Evolutionary conservation across 2,797 vertebrate species (phyloP).

Genomic region (Rhabdomys pumilio): DNA sequence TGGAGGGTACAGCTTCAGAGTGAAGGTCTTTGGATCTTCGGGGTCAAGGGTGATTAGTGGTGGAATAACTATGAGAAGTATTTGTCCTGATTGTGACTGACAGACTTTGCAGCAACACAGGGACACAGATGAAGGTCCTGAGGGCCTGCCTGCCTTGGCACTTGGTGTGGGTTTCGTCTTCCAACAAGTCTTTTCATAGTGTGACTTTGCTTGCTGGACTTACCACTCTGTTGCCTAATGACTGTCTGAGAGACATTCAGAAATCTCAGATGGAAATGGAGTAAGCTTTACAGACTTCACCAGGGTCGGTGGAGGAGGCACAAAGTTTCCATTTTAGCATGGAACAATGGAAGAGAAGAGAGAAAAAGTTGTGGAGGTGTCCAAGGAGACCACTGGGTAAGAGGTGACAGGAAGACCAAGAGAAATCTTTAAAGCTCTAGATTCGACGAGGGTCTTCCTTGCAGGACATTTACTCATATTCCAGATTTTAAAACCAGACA

Average conservation of each 20-base stretch:
- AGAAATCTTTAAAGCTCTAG: background rate
- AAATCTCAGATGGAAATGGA: background rate
- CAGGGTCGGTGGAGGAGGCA: background rate
- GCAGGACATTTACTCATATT: background rate
- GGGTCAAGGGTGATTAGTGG: background rate
- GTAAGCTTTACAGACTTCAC: background rate
- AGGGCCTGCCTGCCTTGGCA: background rate
- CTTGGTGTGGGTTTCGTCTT: background rate
- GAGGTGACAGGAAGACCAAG: too few relatives aligned
- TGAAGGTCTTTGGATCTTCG: background rate
- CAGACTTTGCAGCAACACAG: background rate
- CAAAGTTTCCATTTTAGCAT: background rate
- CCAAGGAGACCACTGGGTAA: background rate
- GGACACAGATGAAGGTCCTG: background rate
- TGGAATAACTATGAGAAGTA: background rate
- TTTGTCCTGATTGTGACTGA: background rate
- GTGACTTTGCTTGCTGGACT: background rate
- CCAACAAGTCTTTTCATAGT: background rate
- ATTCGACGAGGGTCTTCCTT: background rate
- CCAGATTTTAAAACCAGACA: conserved; percentile 14
- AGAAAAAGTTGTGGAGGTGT: background rate
- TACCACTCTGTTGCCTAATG: background rate
- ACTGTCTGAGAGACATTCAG: background rate
- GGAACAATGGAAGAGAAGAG: background rate
- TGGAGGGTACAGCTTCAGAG: too few relatives aligned